Percentiles rank a stretch among this genome's conserved stretches.
Conservation (phyloP, 1,140 invertebrate genomes). For the Catajapyx aquilonaris region DNA sequence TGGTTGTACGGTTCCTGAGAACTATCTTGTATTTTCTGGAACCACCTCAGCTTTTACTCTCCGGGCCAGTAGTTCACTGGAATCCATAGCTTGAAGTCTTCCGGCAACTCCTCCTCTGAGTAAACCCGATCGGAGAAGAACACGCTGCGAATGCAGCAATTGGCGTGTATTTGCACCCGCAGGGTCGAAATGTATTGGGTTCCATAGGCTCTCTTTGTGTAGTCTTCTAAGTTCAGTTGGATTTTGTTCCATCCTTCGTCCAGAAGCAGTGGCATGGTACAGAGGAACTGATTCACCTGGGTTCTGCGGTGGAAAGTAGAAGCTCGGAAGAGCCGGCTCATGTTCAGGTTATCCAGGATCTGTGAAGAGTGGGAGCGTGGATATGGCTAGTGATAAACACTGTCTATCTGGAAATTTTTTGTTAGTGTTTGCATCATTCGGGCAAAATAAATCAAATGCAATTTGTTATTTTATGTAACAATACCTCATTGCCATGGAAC, state of each 20-base stretch:
- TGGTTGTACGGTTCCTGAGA: too few relatives aligned
- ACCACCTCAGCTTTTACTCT: too few relatives aligned
- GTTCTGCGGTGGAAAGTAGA: constrained; percentile 50
- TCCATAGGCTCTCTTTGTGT: constrained; percentile 91
- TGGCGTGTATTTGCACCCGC: constrained; percentile 94
- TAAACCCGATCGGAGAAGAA: constrained; percentile 98
- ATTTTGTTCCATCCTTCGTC: constrained; percentile 89
- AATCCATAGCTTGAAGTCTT: constrained; percentile 95
- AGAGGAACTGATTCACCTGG: constrained; percentile 49
- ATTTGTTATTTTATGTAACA: too few relatives aligned
- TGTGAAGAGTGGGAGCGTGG: constrained; percentile 11
- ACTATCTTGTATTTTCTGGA: too few relatives aligned
- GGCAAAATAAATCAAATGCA: too few relatives aligned
- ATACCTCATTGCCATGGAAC: too few relatives aligned
- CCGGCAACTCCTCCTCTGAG: constrained; percentile 96
- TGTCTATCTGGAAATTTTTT: constrained; percentile 2
- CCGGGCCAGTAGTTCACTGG: constrained; percentile 67
- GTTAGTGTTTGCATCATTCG: too few relatives aligned
- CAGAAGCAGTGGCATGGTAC: constrained; percentile 49
- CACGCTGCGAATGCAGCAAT: constrained; percentile 90
- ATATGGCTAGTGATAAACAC: not conserved
- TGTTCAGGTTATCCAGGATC: constrained; percentile 45
- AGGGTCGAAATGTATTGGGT: constrained; percentile 99
- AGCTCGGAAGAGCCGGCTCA: constrained; percentile 41
- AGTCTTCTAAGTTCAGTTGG: constrained; percentile 97